Evolutionary conservation across 1,140 invertebrate species (phyloP), one percentile per base, ranked within the genome.

Genomic region (Eriosoma lanigerum): DNA sequence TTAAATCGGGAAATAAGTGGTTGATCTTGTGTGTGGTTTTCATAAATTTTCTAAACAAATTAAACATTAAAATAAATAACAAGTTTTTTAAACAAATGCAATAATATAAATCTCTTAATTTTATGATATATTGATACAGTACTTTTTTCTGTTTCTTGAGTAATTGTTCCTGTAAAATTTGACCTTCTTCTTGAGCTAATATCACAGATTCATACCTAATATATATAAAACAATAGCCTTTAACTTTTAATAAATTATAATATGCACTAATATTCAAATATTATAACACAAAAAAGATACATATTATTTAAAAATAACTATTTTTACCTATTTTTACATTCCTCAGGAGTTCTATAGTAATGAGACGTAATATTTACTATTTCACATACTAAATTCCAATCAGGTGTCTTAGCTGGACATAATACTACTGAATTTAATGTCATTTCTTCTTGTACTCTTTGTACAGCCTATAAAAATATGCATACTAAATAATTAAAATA

Each of bases 341-440:
- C 93, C 83, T 96, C 94, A 8, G 94, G 89, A n/a, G 95, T 94
- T 50, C 95, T 88, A 84, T 94, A 95, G 13, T 90, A 91, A 80
- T 92, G 88, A 26, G 93, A 93, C 0, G 90, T 90, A 70, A 91
- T 90, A 85, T 94, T 97, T 0, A 98, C 95, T 82, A 94, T 89
- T 84, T 98, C 96, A n/a, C 95, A 90, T 0, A 95, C 93, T 82
- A 98, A 88, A 85, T 98, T 96, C 96, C 96, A 98, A 87, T 98
- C 98, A 4, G 94, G 92, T 10, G 91, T 93, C 83, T 96, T 94
- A 1, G 92, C 94, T 0, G 94, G 93, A 17, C 91, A 92, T 0
- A 93, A 84, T 0, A 94, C 89, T 80, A 92, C 88, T 21, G 96
- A 87, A 86, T 93, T 95, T 29, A 95, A 84, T 1, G 93, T 93